Base-by-base conservation (phyloP, 2,113 vertebrate species). In the Donacobius atricapilla region DNA sequence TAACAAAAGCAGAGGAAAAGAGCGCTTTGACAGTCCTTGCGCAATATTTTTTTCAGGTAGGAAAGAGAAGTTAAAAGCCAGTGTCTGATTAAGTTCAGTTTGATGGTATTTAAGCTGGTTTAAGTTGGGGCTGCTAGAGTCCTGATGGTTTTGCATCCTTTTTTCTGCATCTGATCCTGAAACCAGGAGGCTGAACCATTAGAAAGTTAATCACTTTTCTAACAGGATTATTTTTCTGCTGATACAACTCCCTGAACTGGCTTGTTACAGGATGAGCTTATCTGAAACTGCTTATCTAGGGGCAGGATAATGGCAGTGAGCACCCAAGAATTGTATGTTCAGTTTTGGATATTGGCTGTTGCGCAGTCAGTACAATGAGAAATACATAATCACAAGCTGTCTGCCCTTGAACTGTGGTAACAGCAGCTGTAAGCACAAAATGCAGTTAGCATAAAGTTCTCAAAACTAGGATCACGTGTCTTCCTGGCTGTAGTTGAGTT, bases 151-250 rank as follows among this genome's bases (percentile, higher is more conserved):
- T 86, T 83, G 16, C 9, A 24, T 75, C 15, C 4, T 50, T 65
- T 87, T 24, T 71, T 87, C 27, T 88, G 24, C n/a, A 68, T 83
- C 48, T 77, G 50, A 30, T 53, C 25, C 45, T 73, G 45, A 61
- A 86, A 65, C 56, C 5, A 14, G 31, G 20, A 23, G 31, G 2
- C 13, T 54, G 17, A 81, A 31, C 37, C 10, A 11, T 45, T 61
- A n/a, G 11, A 25, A 76, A 53, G 25, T 60, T 53, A 40, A 53
- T 65, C 3, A 1, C 33, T 94, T 92, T 54, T 60, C 48, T 28
- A 35, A 17, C 15, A 56, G 40, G 33, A 39, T 94, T 82, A 8
- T 71, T 88, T 88, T 93, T 72, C 37, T 94, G 64, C 47, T 84
- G 37, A 50, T 76, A 56, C 35, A 63, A n/a, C 30, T 76, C 20